Evolutionary conservation across 2,797 vertebrate species (phyloP).

Genomic region (Odontamblyopus rebecca): DNA sequence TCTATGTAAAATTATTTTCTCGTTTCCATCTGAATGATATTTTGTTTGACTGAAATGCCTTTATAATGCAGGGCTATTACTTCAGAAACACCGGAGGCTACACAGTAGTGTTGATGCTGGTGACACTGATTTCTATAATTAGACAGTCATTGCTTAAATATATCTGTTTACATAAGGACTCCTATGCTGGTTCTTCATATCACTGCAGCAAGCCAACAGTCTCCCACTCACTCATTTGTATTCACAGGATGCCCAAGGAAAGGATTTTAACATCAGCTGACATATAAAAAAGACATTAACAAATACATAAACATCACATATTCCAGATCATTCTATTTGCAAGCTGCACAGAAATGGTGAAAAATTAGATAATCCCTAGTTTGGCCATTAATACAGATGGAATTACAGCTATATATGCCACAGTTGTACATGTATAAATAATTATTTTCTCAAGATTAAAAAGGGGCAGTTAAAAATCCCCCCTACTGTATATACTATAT

Average conservation of each 20-base stretch:
- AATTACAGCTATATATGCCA: neutral
- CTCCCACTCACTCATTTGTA: slow-evolving; percentile 11
- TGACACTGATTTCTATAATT: slow-evolving; percentile 14
- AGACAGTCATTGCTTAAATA: slow-evolving; percentile 12
- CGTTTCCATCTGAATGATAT: neutral
- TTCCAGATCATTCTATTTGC: slow-evolving; percentile 9
- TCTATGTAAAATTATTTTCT: neutral
- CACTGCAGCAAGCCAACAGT: slow-evolving; percentile 3
- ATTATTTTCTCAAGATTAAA: neutral
- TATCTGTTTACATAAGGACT: slow-evolving; percentile 19
- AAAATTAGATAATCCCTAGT: slow-evolving; percentile 6
- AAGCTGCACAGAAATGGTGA: neutral
- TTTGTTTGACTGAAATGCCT: slow-evolving; percentile 11
- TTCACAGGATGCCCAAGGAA: slow-evolving; percentile 8
- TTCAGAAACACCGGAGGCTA: slow-evolving; percentile 3
- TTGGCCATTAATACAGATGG: slow-evolving; percentile 2
- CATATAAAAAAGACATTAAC: slow-evolving; percentile 1
- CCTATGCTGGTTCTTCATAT: slow-evolving; percentile 11
- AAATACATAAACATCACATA: slow-evolving; percentile 1
- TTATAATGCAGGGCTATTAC: slow-evolving; percentile 9
- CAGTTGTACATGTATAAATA: slow-evolving; percentile 1
- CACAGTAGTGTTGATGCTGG: neutral
- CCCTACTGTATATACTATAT: slow-evolving; percentile 1
- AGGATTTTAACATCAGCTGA: neutral
- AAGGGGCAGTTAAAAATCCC: slow-evolving; percentile 5